These are phyloP conservation scores for Antheraea mylitta DNA, from an alignment of 1,140 invertebrate genomes.

Conservation along the genomic window DNA sequence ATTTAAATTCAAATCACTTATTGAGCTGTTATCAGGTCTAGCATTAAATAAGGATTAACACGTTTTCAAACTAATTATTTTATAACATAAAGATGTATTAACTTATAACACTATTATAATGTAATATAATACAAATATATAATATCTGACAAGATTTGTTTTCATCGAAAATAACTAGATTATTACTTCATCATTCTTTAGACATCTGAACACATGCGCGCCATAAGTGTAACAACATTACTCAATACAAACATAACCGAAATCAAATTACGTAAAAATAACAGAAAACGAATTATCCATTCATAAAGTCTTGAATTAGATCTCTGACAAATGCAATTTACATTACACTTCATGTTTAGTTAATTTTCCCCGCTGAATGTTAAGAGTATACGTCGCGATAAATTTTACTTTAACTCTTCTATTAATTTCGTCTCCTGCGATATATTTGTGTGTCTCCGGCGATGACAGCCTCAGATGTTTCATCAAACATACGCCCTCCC, in stretches of 20 bases:
- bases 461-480: constrained; percentile 23
- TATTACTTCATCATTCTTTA: not conserved
- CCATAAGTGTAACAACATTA: not conserved
- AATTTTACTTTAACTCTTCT: constrained; percentile 20
- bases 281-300: not conserved
- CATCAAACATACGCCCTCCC: constrained; percentile 22
- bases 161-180: not conserved
- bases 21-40: too few species aligned
- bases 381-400: constrained; percentile 1
- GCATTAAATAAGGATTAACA: too few species aligned
- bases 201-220: not conserved
- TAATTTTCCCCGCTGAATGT: not conserved
- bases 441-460: constrained; percentile 22
- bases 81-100: too few species aligned
- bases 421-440: constrained; percentile 23
- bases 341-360: not conserved
- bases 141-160: too few species aligned
- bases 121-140: too few species aligned
- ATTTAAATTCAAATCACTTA: too few species aligned
- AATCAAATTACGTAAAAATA: not conserved
- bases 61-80: too few species aligned
- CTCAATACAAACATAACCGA: not conserved
- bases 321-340: not conserved
- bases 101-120: too few species aligned
- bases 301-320: not conserved